Percentiles rank a stretch among this genome's conserved stretches.
Evolutionary conservation across 2,888 invertebrate species (phyloP).

Genomic region (Glaucopsyche alexis): DNA sequence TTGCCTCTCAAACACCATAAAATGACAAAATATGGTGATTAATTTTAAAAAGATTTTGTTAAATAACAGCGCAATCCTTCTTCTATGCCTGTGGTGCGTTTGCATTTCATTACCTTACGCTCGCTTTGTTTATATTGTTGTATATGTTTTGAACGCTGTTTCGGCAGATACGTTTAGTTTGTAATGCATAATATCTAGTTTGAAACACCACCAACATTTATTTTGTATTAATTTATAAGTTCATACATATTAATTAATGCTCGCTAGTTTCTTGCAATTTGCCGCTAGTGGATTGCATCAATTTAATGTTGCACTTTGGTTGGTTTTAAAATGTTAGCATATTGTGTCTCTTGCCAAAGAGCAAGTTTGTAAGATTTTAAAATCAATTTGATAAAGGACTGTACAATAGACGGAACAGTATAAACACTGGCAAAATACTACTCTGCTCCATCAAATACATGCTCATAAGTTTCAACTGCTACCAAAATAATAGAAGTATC

Average conservation of each 20-base stretch:
- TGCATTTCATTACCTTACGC: conserved; percentile 60
- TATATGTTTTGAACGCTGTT: conserved; percentile 24
- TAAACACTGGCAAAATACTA: background rate
- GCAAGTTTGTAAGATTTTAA: no score
- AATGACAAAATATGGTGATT: no score
- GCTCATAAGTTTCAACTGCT: background rate
- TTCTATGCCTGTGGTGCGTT: conserved; percentile 45
- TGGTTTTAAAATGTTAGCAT: background rate
- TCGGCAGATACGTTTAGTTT: conserved; percentile 26
- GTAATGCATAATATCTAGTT: conserved; percentile 15
- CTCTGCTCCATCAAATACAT: background rate
- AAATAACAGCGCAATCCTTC: background rate
- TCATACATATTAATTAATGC: conserved; percentile 10
- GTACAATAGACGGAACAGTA: no score
- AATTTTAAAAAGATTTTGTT: background rate
- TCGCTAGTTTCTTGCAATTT: background rate
- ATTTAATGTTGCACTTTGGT: background rate
- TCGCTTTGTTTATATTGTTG: conserved; percentile 39
- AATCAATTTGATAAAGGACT: no score
- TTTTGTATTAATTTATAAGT: conserved; percentile 13
- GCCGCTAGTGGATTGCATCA: background rate
- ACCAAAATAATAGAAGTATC: background rate
- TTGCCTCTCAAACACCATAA: no score
- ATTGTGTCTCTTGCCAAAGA: no score
- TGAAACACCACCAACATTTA: background rate